Base-by-base conservation (phyloP, 1,140 invertebrate species). In the Mizuhopecten yessoensis region DNA sequence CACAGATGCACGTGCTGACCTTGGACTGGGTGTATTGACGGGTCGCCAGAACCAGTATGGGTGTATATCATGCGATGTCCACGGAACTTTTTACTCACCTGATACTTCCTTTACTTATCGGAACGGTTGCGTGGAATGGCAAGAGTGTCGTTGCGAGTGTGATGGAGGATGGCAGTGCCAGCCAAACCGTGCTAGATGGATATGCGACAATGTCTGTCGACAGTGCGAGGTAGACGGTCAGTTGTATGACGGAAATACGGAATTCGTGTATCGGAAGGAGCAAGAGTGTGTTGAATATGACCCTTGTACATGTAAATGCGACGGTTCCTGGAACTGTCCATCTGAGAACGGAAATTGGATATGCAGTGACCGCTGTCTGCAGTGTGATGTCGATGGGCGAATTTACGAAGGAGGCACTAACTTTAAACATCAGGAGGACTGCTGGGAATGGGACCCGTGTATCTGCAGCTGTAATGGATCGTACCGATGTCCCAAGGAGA, bases 401-500 rank as follows among this genome's bases (percentile, higher is more conserved):
- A 36, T 29, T 17, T 90, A 90, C 39, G 33, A 33, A n/a, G 90
- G 92, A n/a, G 87, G 86, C 13, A 57, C 86, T 33, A 86, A 75
- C n/a, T 91, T 91, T 49, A 49, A 33, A 17, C 39, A 89, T 0
- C 36, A 86, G 33, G 87, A 89, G 23, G 92, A 90, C 0, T 92
- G 92, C 42, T 92, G 92, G 92, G 92, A 92, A 88, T 92, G 92
- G 89, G 94, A 95, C 86, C 90, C 90, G 20, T 95, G 95, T 86
- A 87, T 39, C 23, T 95, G 95, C 39, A 93, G 93, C 87, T 95
- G 94, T 90, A 92, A 95, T 88, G 95, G 95, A 5, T 94, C 93
- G 34, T 95, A 94, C 92, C 89, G 88, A 9, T 95, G 95, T 88
- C 95, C 94, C 23, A 93, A 89, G n/a, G 93, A 95, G 34, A 89